A percentile compares a stretch with the other conserved stretches of the same genome.
phyloP scores from a whole-genome alignment of 37 sponge, comb jelly and placozoan species.

The Halisarca cf. caerulea region DNA sequence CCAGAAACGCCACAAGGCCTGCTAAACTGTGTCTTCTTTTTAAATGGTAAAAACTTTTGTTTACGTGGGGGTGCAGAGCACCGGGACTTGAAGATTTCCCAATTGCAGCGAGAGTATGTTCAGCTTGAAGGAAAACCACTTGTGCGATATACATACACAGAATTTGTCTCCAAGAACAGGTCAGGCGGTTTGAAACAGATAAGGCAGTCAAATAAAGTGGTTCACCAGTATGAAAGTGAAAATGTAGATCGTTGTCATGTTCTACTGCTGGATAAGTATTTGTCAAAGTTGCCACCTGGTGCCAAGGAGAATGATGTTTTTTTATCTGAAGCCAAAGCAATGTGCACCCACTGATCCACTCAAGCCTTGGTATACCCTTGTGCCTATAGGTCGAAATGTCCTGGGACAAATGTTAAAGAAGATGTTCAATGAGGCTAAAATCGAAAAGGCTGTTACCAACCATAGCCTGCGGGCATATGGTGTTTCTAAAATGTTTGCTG shows the following conservation, averaged over 20 bases:
- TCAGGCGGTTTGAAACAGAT: constrained; percentile 20
- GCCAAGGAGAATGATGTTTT: constrained; percentile 10
- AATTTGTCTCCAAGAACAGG: constrained; percentile 40
- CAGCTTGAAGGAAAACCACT: background rate
- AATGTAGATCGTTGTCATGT: constrained; percentile 6
- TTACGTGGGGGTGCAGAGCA: constrained; percentile 39
- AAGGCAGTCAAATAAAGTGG: constrained; percentile 14
- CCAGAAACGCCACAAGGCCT: constrained; percentile 28
- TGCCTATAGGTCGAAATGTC: constrained; percentile 2
- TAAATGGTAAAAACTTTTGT: constrained; percentile 55
- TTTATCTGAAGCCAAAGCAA: constrained; percentile 30
- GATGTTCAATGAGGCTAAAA: background rate
- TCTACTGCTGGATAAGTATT: constrained; percentile 10
- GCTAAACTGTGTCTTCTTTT: constrained; percentile 34
- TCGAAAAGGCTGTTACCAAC: background rate
- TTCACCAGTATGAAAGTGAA: constrained; percentile 34
- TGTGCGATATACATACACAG: constrained; percentile 17
- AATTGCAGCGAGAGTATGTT: constrained; percentile 5
- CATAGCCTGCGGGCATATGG: constrained; percentile 25
- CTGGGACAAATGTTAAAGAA: background rate
- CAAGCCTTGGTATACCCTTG: constrained; percentile 8
- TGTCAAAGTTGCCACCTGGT: constrained; percentile 3
- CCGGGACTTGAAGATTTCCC: constrained; percentile 28
- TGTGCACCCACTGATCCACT: background rate
- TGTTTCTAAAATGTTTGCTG: constrained; percentile 21